These are phyloP conservation scores for Remorina albescens DNA, from an alignment of 2,797 vertebrate genomes.

Conservation along the genomic window DNA sequence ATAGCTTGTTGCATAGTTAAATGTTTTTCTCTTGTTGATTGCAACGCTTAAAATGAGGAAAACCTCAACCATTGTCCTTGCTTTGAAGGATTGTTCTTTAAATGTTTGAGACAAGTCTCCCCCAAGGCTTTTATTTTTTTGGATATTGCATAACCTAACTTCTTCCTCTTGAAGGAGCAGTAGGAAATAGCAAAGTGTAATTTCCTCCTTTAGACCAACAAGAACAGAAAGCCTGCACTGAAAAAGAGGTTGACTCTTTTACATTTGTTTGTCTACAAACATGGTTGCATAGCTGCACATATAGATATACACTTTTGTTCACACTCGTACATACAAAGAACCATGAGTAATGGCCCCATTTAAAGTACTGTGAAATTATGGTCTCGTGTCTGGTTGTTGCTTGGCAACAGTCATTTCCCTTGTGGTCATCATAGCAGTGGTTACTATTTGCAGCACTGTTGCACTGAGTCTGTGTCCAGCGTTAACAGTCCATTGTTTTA, in stretches of 20 bases:
- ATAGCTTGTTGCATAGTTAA: not conserved
- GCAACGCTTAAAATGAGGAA: not conserved
- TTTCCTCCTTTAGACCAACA: slow-evolving; percentile 41
- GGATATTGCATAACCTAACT: slow-evolving; percentile 51
- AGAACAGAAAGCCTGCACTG: slow-evolving; percentile 11
- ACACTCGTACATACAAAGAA: not conserved
- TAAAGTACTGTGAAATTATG: slow-evolving; percentile 60
- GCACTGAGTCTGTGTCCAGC: slow-evolving; percentile 62
- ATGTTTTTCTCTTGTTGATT: not conserved
- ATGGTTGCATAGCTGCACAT: not conserved
- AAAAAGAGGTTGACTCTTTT: slow-evolving; percentile 23
- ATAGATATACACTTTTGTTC: not conserved
- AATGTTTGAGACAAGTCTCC: slow-evolving; percentile 12
- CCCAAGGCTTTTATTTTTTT: slow-evolving; percentile 16
- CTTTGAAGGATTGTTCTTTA: slow-evolving; percentile 9
- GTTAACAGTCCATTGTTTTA: slow-evolving; percentile 61
- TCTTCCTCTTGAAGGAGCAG: slow-evolving; percentile 55
- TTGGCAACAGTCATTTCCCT: slow-evolving; percentile 74
- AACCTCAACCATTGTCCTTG: not conserved
- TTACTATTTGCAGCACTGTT: slow-evolving; percentile 76
- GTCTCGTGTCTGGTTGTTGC: slow-evolving; percentile 70
- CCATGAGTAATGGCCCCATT: slow-evolving; percentile 47
- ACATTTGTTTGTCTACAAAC: not conserved
- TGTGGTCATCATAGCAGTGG: slow-evolving; percentile 75
- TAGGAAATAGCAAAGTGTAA: slow-evolving; percentile 64